phyloP scores from a whole-genome alignment of 2,888 invertebrate species.

The Iphiclides podalirius region DNA sequence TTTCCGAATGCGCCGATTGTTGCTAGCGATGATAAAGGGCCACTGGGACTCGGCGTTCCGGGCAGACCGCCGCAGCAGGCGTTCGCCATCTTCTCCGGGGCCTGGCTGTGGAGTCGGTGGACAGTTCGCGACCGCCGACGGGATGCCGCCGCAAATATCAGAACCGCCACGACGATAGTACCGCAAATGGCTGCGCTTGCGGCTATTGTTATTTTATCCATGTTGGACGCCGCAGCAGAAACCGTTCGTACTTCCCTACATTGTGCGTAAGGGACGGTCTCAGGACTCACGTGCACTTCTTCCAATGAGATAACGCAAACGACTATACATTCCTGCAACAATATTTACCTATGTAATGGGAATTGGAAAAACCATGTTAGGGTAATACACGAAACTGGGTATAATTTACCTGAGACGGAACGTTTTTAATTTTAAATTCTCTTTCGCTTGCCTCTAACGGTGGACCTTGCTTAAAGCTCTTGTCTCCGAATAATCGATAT shows the following conservation, averaged over 20 bases:
- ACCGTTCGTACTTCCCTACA: constrained; percentile 94
- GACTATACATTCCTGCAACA: constrained; percentile 90
- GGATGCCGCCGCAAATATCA: constrained; percentile 93
- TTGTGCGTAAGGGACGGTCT: constrained; percentile 90
- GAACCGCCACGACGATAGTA: constrained; percentile 93
- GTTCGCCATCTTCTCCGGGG: constrained; percentile 86
- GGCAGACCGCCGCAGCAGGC: constrained; percentile 87
- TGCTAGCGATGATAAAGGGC: constrained; percentile 90
- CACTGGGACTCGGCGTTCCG: constrained; percentile 88
- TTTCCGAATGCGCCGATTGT: constrained; percentile 91
- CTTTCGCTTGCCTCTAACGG: constrained; percentile 93
- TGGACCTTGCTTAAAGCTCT: constrained; percentile 93
- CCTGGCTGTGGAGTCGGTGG: constrained; percentile 85
- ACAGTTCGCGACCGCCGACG: constrained; percentile 88
- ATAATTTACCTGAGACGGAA: constrained; percentile 87
- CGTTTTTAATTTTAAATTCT: constrained; percentile 95
- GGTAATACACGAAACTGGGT: too few relatives aligned
- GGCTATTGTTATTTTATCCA: constrained; percentile 97
- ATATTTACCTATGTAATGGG: too few relatives aligned
- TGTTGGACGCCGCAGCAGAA: constrained; percentile 90
- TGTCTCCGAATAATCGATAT: constrained; percentile 93
- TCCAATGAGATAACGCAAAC: constrained; percentile 95
- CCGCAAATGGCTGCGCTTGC: constrained; percentile 96
- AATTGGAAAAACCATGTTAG: too few relatives aligned
- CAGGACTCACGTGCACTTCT: constrained; percentile 92